phyloP scores from a whole-genome alignment of 2,113 vertebrate species.

The Rhegmatorhina hoffmannsi region DNA sequence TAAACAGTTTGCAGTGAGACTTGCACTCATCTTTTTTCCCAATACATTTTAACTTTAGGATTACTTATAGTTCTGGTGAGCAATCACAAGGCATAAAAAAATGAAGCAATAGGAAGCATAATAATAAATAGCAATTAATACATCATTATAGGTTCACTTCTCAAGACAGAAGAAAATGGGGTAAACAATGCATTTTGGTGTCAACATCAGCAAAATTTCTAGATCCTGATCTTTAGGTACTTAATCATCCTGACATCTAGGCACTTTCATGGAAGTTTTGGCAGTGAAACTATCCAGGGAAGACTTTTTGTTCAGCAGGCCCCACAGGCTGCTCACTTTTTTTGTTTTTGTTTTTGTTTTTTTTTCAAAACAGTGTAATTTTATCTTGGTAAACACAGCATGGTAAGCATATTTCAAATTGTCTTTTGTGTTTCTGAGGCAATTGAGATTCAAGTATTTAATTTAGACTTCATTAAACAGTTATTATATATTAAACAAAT shows the following conservation, averaged over 20 bases:
- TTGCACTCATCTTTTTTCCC: neutral
- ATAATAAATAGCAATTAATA: conserved; percentile 67
- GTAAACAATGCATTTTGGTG: conserved; percentile 57
- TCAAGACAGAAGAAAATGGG: conserved; percentile 19
- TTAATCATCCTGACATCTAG: conserved; percentile 51
- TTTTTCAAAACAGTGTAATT: neutral
- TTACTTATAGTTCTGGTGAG: neutral
- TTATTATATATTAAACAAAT: conserved; percentile 57
- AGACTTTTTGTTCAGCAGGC: neutral
- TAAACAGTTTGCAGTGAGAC: neutral
- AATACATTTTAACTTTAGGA: neutral
- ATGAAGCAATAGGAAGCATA: neutral
- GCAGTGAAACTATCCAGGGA: neutral
- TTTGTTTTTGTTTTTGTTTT: neutral
- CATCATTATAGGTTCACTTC: conserved; percentile 31
- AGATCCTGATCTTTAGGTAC: neutral
- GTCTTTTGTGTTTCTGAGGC: neutral
- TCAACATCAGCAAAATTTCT: conserved; percentile 60
- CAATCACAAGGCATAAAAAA: neutral
- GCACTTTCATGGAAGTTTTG: neutral
- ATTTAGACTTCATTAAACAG: conserved; percentile 64
- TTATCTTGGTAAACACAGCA: neutral
- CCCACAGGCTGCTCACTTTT: neutral
- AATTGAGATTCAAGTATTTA: conserved; percentile 42
- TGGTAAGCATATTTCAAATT: neutral